phyloP scores from a whole-genome alignment of 2,888 invertebrate genomes.

The Drosophila pullipes region DNA sequence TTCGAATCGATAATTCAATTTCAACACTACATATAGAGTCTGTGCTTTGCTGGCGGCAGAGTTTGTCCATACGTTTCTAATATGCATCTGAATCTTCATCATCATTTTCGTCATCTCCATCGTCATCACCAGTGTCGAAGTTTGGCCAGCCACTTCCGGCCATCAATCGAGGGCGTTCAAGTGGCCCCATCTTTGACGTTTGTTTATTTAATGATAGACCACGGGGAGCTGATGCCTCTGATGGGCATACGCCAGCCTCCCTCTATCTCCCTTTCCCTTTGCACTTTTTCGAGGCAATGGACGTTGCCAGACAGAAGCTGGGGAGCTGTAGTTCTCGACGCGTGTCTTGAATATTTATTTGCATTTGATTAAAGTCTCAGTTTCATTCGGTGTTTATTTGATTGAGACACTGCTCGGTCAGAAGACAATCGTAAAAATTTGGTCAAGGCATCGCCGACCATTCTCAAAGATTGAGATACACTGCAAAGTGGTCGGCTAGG shows the following conservation, averaged over 20 bases:
- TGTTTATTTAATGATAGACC: conserved; percentile 52
- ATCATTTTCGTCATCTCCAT: conserved; percentile 3
- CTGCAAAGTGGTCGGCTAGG: not conserved
- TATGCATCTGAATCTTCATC: conserved; percentile 16
- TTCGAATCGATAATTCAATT: not conserved
- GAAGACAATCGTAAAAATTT: not conserved
- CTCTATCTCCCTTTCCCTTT: not conserved
- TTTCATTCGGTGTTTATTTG: conserved; percentile 31
- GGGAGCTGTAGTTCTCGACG: conserved; percentile 19
- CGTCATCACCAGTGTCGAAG: conserved; percentile 13
- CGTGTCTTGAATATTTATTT: conserved; percentile 72
- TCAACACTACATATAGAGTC: not conserved
- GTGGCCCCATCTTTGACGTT: conserved; percentile 32
- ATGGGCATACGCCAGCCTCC: conserved; percentile 24
- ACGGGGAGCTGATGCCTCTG: conserved; percentile 27
- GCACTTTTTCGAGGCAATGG: not conserved
- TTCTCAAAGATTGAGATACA: not conserved
- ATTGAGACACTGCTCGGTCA: conserved; percentile 6
- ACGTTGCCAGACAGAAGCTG: not conserved
- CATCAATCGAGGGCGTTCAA: not conserved
- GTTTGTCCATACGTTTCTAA: conserved; percentile 13
- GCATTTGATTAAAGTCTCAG: conserved; percentile 60
- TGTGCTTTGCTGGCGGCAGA: conserved; percentile 18
- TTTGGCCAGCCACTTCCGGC: conserved; percentile 25
- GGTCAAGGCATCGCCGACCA: not conserved